Evolutionary conservation across 2,113 vertebrate genomes (phyloP), one percentile per base, ranked within the genome.

Genomic region (Centrocercus urophasianus): DNA sequence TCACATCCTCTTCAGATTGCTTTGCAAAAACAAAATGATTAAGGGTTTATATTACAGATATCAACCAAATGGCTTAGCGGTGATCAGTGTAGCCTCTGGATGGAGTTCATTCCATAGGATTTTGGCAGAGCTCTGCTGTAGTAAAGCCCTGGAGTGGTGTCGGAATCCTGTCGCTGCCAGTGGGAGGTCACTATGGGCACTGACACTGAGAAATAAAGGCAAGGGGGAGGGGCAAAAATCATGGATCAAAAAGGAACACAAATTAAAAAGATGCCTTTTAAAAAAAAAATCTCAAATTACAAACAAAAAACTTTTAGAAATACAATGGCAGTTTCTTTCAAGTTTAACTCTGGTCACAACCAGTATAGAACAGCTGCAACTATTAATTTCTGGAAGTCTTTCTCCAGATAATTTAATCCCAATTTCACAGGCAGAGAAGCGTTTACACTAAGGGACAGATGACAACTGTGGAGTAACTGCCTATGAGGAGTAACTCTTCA

Each of bases 1-100:
- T 99, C 95, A 99, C 99, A 92, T 99, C 99, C 96, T 99, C 99
- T 96, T 99, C 99, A 61, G 99, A 99, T 99, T 99, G 99, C 99
- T 99, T 96, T 97, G 96, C 94, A 94, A 96, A 97, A 96, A 97
- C 82, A 97, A 96, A 97, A 96, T 88, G 83, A 78, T 97, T 82
- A 97, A 95, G 65, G 93, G 77, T 95, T 93, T 96, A 86, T 81
- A 93, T 96, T 95, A 96, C 67, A 96, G 43, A 88, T 96, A 97
- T 92, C 79, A 96, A 96, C 85, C 95, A 96, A 95, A 96, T 89
- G 72, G 67, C 89, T 94, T 57, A 83, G 91, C 70, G 96, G 71
- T 88, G 83, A 94, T 75, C 78, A 93, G 86, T 90, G 93, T 87
- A 94, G 92, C 60, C 86, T 93, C 80, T 87, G 95, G 91, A 45